Percentiles rank a stretch among this genome's conserved stretches.
Conservation (phyloP, 2,113 vertebrate genomes). For the Psephotus haematonotus region DNA sequence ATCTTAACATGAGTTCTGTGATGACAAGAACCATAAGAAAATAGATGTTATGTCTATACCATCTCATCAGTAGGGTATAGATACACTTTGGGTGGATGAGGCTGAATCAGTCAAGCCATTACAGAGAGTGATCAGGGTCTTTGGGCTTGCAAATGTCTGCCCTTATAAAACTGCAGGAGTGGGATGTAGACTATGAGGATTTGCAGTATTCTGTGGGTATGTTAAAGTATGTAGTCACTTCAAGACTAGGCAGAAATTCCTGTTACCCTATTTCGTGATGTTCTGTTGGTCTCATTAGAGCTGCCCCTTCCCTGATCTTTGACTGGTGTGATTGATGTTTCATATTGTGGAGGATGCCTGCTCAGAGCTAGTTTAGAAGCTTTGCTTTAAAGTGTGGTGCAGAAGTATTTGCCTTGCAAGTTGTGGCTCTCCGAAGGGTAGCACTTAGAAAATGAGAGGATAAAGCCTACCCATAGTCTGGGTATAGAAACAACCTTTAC, state of each 20-base stretch:
- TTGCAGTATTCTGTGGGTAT: not conserved
- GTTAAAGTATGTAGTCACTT: not conserved
- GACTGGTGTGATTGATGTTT: not conserved
- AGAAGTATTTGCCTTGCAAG: not conserved
- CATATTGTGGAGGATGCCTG: not conserved
- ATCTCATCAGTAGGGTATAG: not conserved
- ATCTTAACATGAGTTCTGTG: not conserved
- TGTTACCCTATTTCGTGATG: not conserved
- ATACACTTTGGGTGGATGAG: not conserved
- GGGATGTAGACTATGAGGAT: not conserved
- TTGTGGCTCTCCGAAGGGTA: not conserved
- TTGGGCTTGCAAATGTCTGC: not conserved
- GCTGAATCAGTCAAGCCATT: not conserved
- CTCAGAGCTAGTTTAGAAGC: not conserved
- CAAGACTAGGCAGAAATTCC: not conserved
- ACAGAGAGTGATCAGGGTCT: not conserved
- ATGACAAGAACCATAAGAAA: not conserved
- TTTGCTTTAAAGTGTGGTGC: not conserved
- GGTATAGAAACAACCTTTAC: not conserved
- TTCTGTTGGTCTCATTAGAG: not conserved
- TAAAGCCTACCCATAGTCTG: accelerated
- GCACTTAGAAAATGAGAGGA: not conserved
- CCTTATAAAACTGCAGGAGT: not conserved
- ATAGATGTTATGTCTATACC: not conserved
- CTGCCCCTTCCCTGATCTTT: not conserved